Percentiles rank a stretch among this genome's conserved stretches.
These are phyloP conservation scores for Candoia aspera DNA, from an alignment of 2,113 vertebrate species.

Conservation along the genomic window DNA sequence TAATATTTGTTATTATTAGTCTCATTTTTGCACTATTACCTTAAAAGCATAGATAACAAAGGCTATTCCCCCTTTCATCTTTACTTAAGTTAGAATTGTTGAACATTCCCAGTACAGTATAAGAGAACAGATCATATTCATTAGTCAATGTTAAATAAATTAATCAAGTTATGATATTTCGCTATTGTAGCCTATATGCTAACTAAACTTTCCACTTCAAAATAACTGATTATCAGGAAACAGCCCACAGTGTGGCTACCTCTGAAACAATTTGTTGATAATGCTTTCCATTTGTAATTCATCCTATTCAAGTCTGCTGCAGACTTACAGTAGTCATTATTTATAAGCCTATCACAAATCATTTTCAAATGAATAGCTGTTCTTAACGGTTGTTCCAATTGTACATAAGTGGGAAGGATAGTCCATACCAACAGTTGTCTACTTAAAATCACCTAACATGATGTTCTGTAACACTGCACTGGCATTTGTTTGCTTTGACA, in stretches of 20 bases:
- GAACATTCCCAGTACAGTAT: background rate
- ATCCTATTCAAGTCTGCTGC: background rate
- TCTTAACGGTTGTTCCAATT: constrained; percentile 7
- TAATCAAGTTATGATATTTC: background rate
- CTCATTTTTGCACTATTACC: background rate
- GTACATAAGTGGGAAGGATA: background rate
- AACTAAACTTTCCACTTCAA: background rate
- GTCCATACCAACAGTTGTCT: background rate
- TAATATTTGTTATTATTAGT: background rate
- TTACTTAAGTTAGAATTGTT: background rate
- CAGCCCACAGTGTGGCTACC: background rate
- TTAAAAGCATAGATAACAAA: background rate
- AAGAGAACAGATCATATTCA: background rate
- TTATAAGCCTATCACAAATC: constrained; percentile 10
- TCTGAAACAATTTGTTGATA: background rate
- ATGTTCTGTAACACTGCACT: background rate
- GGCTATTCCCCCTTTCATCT: background rate
- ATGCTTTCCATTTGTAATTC: constrained; percentile 10
- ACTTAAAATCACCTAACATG: background rate
- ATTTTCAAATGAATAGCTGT: constrained; percentile 9
- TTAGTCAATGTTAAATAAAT: background rate
- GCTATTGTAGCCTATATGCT: background rate
- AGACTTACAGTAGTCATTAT: background rate
- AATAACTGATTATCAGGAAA: background rate
- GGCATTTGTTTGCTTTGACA: background rate